Evolutionary conservation across 2,113 vertebrate species (phyloP).

Genomic region (Thinocorus orbignyianus): DNA sequence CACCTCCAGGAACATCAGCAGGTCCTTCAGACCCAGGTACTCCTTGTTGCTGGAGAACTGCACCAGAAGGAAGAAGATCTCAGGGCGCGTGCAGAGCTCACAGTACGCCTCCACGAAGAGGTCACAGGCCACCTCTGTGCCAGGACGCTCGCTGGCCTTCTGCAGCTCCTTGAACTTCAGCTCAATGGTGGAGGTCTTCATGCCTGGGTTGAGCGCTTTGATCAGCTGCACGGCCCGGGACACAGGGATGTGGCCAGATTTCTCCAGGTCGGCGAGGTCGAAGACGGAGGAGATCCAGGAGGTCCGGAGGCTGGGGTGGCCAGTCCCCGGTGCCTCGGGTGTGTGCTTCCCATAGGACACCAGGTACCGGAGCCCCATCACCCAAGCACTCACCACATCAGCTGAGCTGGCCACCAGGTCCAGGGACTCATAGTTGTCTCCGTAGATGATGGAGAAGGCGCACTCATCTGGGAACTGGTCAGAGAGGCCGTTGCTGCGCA

Average conservation of each 20-base stretch:
- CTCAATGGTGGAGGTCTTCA: slow-evolving; percentile 87
- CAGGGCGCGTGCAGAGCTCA: slow-evolving; percentile 90
- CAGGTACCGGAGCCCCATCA: slow-evolving; percentile 90
- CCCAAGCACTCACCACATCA: slow-evolving; percentile 90
- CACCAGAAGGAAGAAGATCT: slow-evolving; percentile 90
- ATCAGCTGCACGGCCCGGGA: slow-evolving; percentile 88
- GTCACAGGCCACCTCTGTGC: slow-evolving; percentile 80
- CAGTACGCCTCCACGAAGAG: slow-evolving; percentile 88
- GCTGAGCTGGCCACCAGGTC: slow-evolving; percentile 89
- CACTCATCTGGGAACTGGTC: slow-evolving; percentile 93
- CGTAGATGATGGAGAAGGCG: slow-evolving; percentile 92
- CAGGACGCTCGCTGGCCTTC: slow-evolving; percentile 81
- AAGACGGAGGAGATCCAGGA: slow-evolving; percentile 91
- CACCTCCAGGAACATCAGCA: slow-evolving; percentile 89
- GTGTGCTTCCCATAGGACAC: slow-evolving; percentile 89
- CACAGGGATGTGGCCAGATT: slow-evolving; percentile 81
- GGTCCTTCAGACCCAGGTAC: slow-evolving; percentile 88
- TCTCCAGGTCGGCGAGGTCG: slow-evolving; percentile 83
- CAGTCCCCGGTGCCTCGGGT: slow-evolving; percentile 76
- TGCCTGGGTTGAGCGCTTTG: slow-evolving; percentile 88
- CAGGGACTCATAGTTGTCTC: slow-evolving; percentile 92
- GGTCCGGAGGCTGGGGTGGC: slow-evolving; percentile 83
- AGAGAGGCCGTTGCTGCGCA: slow-evolving; percentile 89
- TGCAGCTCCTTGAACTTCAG: slow-evolving; percentile 92
- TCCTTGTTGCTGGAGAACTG: slow-evolving; percentile 96